Conservation (phyloP, 2,797 vertebrate genomes). For the Podargus strigoides region DNA sequence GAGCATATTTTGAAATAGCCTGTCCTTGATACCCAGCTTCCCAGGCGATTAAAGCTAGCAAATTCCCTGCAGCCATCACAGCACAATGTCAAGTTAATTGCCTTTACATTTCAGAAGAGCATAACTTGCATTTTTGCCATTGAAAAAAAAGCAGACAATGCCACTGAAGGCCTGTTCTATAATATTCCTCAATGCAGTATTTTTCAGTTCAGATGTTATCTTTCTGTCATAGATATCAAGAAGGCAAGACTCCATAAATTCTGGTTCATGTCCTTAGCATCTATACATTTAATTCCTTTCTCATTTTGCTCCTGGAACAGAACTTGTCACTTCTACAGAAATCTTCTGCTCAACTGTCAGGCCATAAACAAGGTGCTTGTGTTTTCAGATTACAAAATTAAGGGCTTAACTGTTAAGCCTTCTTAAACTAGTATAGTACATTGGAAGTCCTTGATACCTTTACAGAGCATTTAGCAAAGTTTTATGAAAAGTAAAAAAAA, state of each 20-base stretch:
- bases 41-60: background rate
- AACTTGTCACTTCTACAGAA: background rate
- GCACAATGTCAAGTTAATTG: conserved; percentile 3
- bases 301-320: background rate
- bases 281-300: background rate
- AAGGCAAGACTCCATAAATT: background rate
- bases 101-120: background rate
- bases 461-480: background rate
- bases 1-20: background rate
- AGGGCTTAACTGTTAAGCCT: background rate
- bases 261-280: background rate
- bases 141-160: background rate
- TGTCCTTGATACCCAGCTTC: conserved; percentile 24
- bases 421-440: background rate
- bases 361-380: background rate
- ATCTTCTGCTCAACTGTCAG: background rate
- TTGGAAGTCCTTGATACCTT: background rate
- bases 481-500: background rate
- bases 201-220: background rate
- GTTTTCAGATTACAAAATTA: background rate
- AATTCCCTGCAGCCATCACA: background rate
- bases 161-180: background rate
- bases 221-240: background rate
- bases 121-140: background rate
- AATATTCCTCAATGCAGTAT: background rate